Percentiles rank a stretch among this genome's conserved stretches.
These are phyloP conservation scores for Lucilia sericata DNA, from an alignment of 1,140 invertebrate species.

Conservation along the genomic window DNA sequence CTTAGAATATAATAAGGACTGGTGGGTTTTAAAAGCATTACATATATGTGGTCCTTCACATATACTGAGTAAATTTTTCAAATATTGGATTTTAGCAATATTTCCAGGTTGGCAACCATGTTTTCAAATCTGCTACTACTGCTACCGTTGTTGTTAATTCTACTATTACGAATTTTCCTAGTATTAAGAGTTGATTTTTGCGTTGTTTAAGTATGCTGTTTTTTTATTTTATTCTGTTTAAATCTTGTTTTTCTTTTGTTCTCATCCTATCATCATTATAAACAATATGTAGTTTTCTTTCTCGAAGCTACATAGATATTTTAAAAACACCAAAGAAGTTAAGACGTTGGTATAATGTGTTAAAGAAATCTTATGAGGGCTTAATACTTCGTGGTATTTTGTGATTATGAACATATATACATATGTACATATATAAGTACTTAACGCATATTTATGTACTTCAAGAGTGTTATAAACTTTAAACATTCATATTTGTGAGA, in stretches of 20 bases:
- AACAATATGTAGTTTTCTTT: not conserved
- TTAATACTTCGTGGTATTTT: not conserved
- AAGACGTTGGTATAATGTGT: not conserved
- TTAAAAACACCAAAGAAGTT: constrained; percentile 4
- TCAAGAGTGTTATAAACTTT: no score
- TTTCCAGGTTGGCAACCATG: no score
- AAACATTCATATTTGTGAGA: no score
- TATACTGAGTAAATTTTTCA: no score
- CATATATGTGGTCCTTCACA: no score
- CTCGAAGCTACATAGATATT: not conserved
- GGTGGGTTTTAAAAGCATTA: no score
- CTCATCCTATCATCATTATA: not conserved
- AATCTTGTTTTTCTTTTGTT: not conserved
- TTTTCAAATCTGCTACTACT: not conserved
- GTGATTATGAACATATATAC: not conserved
- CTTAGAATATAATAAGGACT: no score
- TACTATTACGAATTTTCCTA: not conserved
- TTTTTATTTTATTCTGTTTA: not conserved
- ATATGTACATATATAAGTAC: not conserved
- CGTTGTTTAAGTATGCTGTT: not conserved
- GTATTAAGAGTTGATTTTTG: not conserved
- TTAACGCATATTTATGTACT: no score
- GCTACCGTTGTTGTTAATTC: not conserved
- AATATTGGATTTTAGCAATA: no score
- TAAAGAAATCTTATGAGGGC: not conserved